Percentiles rank a stretch among this genome's conserved stretches.
Conservation (phyloP, 2,113 vertebrate genomes). For the Mustela lutreola region DNA sequence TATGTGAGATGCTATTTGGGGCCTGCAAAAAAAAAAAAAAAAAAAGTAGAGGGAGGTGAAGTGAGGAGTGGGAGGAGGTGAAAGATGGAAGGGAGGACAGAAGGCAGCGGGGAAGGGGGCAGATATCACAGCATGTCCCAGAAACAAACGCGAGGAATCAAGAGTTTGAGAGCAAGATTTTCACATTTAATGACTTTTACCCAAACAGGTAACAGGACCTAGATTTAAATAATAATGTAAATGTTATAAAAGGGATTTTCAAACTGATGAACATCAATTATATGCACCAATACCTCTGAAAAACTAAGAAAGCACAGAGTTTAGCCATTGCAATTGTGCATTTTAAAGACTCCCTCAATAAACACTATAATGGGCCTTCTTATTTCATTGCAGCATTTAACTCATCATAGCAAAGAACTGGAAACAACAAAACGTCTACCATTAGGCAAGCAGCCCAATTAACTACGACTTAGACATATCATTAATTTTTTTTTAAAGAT, state of each 20-base stretch:
- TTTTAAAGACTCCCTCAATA: slow-evolving; percentile 53
- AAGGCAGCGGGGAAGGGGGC: not conserved
- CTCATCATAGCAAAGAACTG: not conserved
- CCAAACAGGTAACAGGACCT: not conserved
- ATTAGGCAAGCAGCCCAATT: not conserved
- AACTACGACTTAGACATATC: not conserved
- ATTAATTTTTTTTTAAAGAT: not conserved
- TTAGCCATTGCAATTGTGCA: not conserved
- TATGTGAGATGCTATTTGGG: not conserved
- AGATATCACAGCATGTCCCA: not conserved
- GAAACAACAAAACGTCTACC: not conserved
- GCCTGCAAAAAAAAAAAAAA: not conserved
- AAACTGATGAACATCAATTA: slow-evolving; percentile 41
- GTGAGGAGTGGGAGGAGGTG: not conserved
- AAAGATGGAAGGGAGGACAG: not conserved
- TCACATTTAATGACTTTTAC: not conserved
- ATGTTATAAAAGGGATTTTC: not conserved
- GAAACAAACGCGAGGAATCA: not conserved
- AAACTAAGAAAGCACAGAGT: not conserved
- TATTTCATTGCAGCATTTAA: not conserved
- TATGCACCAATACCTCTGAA: slow-evolving; percentile 47
- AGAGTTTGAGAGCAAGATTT: not conserved
- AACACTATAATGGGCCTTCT: not conserved
- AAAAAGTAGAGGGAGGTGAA: not conserved
- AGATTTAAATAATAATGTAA: not conserved